Percentiles rank a stretch among this genome's conserved stretches.
These are phyloP conservation scores for Bryconaethiops microstoma DNA, from an alignment of 2,797 vertebrate species.

Conservation along the genomic window DNA sequence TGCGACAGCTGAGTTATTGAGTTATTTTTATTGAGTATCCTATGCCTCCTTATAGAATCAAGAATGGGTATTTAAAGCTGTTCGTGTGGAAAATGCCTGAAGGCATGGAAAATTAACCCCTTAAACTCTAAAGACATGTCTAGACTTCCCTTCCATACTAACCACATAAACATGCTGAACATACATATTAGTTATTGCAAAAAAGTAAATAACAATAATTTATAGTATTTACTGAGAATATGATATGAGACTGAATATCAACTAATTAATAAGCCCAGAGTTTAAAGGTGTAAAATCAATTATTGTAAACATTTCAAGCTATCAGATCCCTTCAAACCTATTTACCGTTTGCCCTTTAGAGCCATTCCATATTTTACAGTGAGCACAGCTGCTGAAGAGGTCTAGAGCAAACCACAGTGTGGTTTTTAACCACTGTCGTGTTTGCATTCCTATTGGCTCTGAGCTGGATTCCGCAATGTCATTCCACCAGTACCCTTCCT, in stretches of 20 bases:
- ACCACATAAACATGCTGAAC: neutral
- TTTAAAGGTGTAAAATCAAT: neutral
- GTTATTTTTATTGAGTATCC: neutral
- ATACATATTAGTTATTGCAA: neutral
- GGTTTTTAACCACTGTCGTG: conserved; percentile 55
- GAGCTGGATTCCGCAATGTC: conserved; percentile 50
- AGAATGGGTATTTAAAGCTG: neutral
- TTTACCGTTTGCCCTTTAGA: conserved; percentile 39
- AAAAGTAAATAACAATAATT: neutral
- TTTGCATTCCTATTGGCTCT: conserved; percentile 55
- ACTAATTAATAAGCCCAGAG: neutral
- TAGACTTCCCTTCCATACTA: neutral
- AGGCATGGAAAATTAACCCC: neutral
- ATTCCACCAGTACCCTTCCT: conserved; percentile 48
- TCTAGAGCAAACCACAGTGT: conserved; percentile 52
- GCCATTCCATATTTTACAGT: conserved; percentile 39
- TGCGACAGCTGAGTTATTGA: conserved; percentile 1
- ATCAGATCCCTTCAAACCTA: conserved; percentile 37
- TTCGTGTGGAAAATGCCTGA: neutral
- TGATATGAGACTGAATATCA: too few relatives aligned
- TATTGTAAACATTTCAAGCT: conserved; percentile 18
- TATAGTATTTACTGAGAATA: neutral
- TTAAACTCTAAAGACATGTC: neutral
- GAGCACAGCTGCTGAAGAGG: conserved; percentile 42
- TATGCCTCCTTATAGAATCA: neutral